Conservation (phyloP, 2,888 invertebrate genomes). For the Furcula furcula region DNA sequence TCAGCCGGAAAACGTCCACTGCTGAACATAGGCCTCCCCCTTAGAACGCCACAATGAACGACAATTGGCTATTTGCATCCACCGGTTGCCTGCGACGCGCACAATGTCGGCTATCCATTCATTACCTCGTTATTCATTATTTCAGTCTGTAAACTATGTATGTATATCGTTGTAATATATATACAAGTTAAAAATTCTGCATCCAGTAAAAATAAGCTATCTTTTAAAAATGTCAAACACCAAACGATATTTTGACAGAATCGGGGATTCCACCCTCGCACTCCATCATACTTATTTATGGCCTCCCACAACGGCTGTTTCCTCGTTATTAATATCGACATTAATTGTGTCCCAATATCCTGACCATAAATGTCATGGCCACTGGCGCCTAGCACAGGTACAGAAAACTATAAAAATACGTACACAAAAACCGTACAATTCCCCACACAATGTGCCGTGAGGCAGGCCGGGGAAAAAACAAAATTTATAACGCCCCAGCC, state of each 20-base stretch:
- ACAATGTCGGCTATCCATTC: too few relatives aligned
- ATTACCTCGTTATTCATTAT: too few relatives aligned
- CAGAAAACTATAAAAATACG: constrained; percentile 57
- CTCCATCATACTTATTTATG: constrained; percentile 68
- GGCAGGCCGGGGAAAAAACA: constrained; percentile 55
- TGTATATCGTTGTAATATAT: too few relatives aligned
- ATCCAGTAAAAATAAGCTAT: constrained; percentile 1
- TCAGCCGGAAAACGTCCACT: too few relatives aligned
- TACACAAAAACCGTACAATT: constrained; percentile 66
- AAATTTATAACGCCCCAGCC: constrained; percentile 76
- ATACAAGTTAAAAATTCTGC: too few relatives aligned
- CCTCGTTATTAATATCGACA: constrained; percentile 77
- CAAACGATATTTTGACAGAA: constrained; percentile 62
- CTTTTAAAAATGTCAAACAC: constrained; percentile 43
- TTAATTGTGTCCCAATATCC: constrained; percentile 79
- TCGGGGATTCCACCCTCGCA: constrained; percentile 45
- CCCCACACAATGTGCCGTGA: constrained; percentile 64
- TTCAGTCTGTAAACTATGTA: too few relatives aligned
- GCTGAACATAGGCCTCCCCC: too few relatives aligned
- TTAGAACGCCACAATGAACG: too few relatives aligned
- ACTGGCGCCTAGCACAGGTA: constrained; percentile 80
- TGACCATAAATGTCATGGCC: constrained; percentile 76
- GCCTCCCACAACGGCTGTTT: constrained; percentile 56
- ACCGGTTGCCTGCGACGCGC: too few relatives aligned
- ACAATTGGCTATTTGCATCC: too few relatives aligned